Percentiles rank a stretch among this genome's conserved stretches.
These are phyloP conservation scores for Subacronicta megacephala DNA, from an alignment of 2,888 invertebrate genomes.

Conservation along the genomic window DNA sequence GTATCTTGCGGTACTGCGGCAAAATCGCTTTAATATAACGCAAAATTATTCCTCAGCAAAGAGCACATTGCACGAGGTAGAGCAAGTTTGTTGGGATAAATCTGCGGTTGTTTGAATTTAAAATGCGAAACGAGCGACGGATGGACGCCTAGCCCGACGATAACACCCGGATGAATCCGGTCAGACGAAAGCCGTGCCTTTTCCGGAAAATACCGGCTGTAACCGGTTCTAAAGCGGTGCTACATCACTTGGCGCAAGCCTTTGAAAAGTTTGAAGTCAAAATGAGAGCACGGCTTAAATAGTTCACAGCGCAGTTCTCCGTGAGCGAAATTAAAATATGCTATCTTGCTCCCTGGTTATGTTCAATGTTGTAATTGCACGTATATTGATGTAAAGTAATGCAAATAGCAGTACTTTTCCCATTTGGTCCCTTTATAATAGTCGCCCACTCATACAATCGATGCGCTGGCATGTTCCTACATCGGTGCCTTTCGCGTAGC, in stretches of 20 bases:
- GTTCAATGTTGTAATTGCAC: conserved; percentile 2
- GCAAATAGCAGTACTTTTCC: conserved; percentile 31
- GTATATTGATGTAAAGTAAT: conserved; percentile 14
- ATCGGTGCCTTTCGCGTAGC: conserved; percentile 67
- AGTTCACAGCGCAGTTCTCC: conserved; percentile 16
- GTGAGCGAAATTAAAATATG: conserved; percentile 17
- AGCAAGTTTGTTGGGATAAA: conserved; percentile 65
- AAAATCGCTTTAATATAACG: conserved; percentile 62
- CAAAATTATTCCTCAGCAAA: conserved; percentile 69
- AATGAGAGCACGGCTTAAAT: conserved; percentile 48
- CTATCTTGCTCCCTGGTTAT: conserved; percentile 4
- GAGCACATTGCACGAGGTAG: conserved; percentile 46
- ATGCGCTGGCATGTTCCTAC: conserved; percentile 59
- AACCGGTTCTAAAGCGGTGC: conserved; percentile 61
- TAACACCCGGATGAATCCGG: conserved; percentile 70
- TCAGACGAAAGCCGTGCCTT: conserved; percentile 62
- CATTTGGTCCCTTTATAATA: conserved; percentile 49
- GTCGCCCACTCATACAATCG: conserved; percentile 53
- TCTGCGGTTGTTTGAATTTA: conserved; percentile 74
- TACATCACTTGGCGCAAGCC: conserved; percentile 61
- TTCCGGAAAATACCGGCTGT: conserved; percentile 69
- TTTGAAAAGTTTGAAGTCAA: conserved; percentile 61
- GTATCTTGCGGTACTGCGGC: conserved; percentile 44
- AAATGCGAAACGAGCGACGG: conserved; percentile 71
- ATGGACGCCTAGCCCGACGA: conserved; percentile 62